These are phyloP conservation scores for Ahaetulla prasina DNA, from an alignment of 2,113 vertebrate genomes.

Conservation along the genomic window DNA sequence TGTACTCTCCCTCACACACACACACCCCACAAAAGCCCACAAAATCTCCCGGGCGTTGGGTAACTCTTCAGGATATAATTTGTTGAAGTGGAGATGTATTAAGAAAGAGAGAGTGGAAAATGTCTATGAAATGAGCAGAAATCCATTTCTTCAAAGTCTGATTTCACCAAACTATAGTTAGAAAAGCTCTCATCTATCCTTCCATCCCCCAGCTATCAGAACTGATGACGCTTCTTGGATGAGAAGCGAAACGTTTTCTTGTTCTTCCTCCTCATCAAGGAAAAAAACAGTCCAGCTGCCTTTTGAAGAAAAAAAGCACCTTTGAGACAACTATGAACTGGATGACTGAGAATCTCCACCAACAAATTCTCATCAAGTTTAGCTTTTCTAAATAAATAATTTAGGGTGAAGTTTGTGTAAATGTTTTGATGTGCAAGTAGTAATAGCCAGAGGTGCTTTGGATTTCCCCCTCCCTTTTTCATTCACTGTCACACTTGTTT, in stretches of 20 bases:
- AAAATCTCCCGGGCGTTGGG: neutral
- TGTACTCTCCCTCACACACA: fast-evolving
- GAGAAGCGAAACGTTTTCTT: neutral
- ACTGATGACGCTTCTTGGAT: neutral
- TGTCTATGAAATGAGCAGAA: neutral
- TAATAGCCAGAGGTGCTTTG: neutral
- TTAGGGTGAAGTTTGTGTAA: neutral
- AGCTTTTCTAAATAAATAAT: neutral
- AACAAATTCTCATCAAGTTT: neutral
- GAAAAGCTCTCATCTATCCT: neutral
- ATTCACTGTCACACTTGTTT: neutral
- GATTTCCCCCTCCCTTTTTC: neutral
- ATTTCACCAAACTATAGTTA: neutral
- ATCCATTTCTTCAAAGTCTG: neutral
- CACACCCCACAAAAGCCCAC: neutral
- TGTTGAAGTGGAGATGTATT: neutral
- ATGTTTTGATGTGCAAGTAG: neutral
- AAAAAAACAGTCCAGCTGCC: neutral
- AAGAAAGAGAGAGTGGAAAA: neutral
- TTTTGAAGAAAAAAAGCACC: neutral
- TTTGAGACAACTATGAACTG: neutral
- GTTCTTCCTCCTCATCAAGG: neutral
- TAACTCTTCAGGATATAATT: neutral
- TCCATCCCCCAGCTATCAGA: neutral
- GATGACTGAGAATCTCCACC: neutral